A percentile compares a stretch with the other conserved stretches of the same genome.
phyloP scores from a whole-genome alignment of 1,140 invertebrate species.

The Pseudomyrmex dendroicus region DNA sequence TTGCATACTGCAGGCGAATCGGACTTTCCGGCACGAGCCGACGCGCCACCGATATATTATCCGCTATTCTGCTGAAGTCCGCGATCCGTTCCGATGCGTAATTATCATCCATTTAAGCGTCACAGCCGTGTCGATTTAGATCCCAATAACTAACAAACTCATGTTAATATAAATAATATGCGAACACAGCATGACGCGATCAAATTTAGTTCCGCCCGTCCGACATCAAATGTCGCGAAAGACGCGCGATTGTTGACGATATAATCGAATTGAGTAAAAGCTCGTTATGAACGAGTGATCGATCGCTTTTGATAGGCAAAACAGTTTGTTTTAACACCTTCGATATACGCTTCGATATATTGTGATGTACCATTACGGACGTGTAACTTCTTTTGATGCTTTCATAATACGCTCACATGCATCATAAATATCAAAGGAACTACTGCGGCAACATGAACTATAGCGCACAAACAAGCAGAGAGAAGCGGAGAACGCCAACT shows the following conservation, averaged over 20 bases:
- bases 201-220: constrained; percentile 44
- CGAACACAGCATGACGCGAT: constrained; percentile 6
- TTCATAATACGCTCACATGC: not conserved
- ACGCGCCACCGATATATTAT: constrained; percentile 60
- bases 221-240: constrained; percentile 16
- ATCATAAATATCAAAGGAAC: constrained; percentile 30
- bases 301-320: constrained; percentile 19
- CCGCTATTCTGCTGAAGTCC: constrained; percentile 47
- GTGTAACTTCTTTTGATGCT: not conserved
- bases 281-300: constrained; percentile 16
- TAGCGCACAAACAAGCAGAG: not conserved
- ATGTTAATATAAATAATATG: not conserved
- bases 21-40: constrained; percentile 50
- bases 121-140: constrained; percentile 66
- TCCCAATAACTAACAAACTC: constrained; percentile 54
- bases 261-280: constrained; percentile 18
- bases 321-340: constrained; percentile 1
- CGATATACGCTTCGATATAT: not conserved
- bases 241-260: not conserved
- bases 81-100: constrained; percentile 68
- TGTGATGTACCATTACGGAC: not conserved
- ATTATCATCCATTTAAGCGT: constrained; percentile 68
- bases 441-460: not conserved
- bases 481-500: not conserved
- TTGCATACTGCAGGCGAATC: constrained; percentile 60